phyloP scores from a whole-genome alignment of 2,113 vertebrate genomes.

The Microcebus ravelobensis region DNA sequence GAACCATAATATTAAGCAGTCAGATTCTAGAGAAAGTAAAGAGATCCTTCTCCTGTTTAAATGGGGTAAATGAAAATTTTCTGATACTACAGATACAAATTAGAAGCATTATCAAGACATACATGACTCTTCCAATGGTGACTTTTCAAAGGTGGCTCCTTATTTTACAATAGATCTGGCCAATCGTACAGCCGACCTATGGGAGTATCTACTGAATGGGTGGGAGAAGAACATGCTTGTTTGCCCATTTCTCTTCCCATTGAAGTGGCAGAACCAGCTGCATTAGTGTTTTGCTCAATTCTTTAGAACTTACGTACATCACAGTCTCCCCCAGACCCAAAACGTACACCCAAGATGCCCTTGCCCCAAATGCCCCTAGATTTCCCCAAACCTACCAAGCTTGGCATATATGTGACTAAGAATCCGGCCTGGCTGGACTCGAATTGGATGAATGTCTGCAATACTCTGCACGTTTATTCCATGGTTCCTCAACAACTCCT shows the following conservation, averaged over 20 bases:
- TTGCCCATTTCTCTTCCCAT: neutral
- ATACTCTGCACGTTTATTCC: conserved; percentile 92
- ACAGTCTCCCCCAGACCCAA: neutral
- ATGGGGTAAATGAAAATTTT: conserved; percentile 20
- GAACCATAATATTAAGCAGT: neutral
- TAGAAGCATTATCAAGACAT: neutral
- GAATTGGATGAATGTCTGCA: conserved; percentile 91
- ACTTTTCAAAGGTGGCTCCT: neutral
- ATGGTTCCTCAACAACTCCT: conserved; percentile 88
- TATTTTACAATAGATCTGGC: neutral
- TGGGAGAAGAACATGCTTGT: neutral
- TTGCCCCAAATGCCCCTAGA: neutral
- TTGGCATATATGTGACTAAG: conserved; percentile 97
- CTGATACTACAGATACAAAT: conserved; percentile 4
- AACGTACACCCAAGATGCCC: neutral
- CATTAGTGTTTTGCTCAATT: neutral
- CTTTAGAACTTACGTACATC: neutral
- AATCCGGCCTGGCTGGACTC: conserved; percentile 95
- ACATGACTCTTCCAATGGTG: neutral
- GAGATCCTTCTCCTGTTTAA: neutral
- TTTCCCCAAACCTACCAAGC: conserved; percentile 88
- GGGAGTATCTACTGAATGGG: accelerated
- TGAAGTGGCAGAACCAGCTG: neutral
- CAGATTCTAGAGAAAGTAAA: conserved; percentile 36
- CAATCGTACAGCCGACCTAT: neutral